A percentile compares a stretch with the other conserved stretches of the same genome.
Conservation (phyloP, 2,113 vertebrate genomes). For the Bambusicola thoracicus region DNA sequence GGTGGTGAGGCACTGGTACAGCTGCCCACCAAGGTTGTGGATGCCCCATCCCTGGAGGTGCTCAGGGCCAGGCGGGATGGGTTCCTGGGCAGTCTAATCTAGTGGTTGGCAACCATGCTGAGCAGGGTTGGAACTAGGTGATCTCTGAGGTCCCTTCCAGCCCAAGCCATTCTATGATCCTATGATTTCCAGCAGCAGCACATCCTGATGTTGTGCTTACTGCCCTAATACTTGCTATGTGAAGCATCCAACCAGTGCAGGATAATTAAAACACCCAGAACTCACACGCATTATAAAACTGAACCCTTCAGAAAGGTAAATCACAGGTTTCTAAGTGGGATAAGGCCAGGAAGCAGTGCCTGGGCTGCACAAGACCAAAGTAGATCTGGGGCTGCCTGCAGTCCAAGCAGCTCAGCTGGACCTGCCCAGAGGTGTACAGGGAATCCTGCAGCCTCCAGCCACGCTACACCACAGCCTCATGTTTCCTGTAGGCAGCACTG, state of each 20-base stretch:
- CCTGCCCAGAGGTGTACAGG: not conserved
- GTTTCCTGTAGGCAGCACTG: not conserved
- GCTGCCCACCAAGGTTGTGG: no score
- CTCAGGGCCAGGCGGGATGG: no score
- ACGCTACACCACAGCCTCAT: not conserved
- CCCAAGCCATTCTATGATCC: no score
- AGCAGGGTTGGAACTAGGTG: no score
- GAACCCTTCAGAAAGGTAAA: not conserved
- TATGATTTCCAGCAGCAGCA: not conserved
- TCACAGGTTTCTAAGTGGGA: not conserved
- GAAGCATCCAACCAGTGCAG: not conserved
- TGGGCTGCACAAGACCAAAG: not conserved
- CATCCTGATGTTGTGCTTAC: fast-evolving
- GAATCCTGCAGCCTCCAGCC: not conserved
- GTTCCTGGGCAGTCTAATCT: no score
- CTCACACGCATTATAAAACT: not conserved
- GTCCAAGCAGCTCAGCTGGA: not conserved
- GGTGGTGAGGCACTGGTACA: no score
- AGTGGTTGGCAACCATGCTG: no score
- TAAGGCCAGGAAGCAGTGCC: not conserved
- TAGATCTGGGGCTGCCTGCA: not conserved
- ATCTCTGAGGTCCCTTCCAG: no score
- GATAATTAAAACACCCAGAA: not conserved
- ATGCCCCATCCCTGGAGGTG: no score
- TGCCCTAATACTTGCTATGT: not conserved